Conservation (phyloP, 2,113 vertebrate species). For the Uria lomvia region DNA sequence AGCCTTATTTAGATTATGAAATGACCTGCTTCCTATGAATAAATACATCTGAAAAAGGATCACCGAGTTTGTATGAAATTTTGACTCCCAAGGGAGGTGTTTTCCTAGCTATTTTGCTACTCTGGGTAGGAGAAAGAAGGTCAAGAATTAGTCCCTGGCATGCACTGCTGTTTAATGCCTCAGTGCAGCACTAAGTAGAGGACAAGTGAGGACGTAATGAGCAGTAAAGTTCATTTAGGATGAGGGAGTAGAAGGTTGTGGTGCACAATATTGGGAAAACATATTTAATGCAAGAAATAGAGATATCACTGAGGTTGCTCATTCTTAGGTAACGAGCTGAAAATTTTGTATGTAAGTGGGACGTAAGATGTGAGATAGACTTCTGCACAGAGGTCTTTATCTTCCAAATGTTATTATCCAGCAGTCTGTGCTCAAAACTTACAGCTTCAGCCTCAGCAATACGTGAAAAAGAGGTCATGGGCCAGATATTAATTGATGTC, state of each 20-base stretch:
- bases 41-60: slow-evolving; percentile 8
- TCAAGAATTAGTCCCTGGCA: background rate
- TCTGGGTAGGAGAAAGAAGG: background rate
- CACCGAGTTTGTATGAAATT: background rate
- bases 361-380: background rate
- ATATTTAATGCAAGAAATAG: background rate
- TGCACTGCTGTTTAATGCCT: background rate
- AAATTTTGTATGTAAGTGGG: background rate
- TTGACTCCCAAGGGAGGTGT: background rate
- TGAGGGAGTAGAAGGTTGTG: background rate
- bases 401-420: background rate
- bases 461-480: background rate
- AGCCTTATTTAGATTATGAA: slow-evolving; percentile 6
- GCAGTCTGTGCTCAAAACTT: background rate
- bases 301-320: background rate
- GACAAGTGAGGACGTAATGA: background rate
- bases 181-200: background rate
- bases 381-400: background rate
- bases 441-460: background rate
- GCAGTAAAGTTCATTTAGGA: background rate
- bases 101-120: background rate
- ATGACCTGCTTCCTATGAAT: slow-evolving; percentile 3
- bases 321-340: background rate
- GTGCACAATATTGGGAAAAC: background rate
- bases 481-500: background rate